Percentiles rank a stretch among this genome's conserved stretches.
These are phyloP conservation scores for Crotalus tigris DNA, from an alignment of 2,113 vertebrate genomes.

Conservation along the genomic window DNA sequence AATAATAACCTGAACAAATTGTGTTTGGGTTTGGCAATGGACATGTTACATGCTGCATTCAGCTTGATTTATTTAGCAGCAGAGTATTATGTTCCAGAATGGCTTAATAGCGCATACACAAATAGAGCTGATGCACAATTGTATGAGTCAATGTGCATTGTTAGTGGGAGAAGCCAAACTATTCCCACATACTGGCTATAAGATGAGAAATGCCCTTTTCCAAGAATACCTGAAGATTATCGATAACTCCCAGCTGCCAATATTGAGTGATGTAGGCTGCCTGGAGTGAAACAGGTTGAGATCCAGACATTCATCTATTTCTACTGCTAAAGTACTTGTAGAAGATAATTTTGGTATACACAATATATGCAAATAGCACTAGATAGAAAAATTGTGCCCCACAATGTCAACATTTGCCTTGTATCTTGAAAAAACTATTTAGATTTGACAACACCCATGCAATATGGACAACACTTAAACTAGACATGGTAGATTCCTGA, in stretches of 20 bases:
- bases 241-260: background rate
- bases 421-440: background rate
- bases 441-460: background rate
- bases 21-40: background rate
- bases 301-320: background rate
- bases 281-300: background rate
- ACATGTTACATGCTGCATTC: background rate
- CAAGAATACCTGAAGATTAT: background rate
- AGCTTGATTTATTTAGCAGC: background rate
- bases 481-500: background rate
- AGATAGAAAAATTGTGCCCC: background rate
- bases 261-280: background rate
- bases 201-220: background rate
- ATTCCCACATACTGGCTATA: background rate
- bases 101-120: background rate
- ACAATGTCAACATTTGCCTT: background rate
- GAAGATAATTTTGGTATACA: background rate
- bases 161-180: background rate
- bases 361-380: background rate
- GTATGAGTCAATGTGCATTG: background rate
- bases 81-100: background rate
- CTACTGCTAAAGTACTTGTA: background rate
- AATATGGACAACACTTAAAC: background rate
- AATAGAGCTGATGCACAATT: background rate
- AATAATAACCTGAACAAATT: background rate